Conservation (phyloP, 1,140 invertebrate species). For the Cephus cinctus region DNA sequence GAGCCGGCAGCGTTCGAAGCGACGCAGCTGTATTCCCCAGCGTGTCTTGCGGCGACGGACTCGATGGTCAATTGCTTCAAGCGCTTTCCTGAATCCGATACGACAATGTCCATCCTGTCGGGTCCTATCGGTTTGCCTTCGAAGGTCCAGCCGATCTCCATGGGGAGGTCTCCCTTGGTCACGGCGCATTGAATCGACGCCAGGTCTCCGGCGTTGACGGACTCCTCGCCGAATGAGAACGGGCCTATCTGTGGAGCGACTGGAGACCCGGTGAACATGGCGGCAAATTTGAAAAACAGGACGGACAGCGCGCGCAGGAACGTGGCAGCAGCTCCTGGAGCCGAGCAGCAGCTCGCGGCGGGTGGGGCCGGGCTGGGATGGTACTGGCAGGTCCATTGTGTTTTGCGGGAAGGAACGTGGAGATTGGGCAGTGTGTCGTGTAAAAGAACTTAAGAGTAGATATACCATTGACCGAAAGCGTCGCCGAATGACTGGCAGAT, state of each 20-base stretch:
- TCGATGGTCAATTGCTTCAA: slow-evolving; percentile 72
- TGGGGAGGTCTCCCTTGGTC: slow-evolving; percentile 65
- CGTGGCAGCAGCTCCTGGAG: too few species aligned
- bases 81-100: slow-evolving; percentile 67
- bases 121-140: slow-evolving; percentile 55
- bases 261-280: too few species aligned
- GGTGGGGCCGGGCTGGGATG: too few species aligned
- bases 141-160: slow-evolving; percentile 64
- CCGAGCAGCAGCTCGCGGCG: too few species aligned
- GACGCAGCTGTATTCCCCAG: slow-evolving; percentile 73
- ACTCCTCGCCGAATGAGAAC: slow-evolving; percentile 59
- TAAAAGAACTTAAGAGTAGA: too few species aligned
- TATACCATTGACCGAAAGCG: slow-evolving; percentile 64
- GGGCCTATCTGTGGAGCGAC: slow-evolving; percentile 63
- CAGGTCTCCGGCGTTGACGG: slow-evolving; percentile 61
- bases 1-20: slow-evolving; percentile 67
- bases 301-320: too few species aligned
- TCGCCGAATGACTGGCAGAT: slow-evolving; percentile 58
- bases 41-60: slow-evolving; percentile 66
- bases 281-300: too few species aligned
- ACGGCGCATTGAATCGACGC: slow-evolving; percentile 60
- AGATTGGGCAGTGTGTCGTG: too few species aligned
- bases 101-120: slow-evolving; percentile 59
- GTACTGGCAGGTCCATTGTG: too few species aligned
- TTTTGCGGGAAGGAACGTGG: too few species aligned